Percentiles rank a stretch among this genome's conserved stretches.
Conservation (phyloP, 2,113 vertebrate species). For the Phaethornis superciliosus region DNA sequence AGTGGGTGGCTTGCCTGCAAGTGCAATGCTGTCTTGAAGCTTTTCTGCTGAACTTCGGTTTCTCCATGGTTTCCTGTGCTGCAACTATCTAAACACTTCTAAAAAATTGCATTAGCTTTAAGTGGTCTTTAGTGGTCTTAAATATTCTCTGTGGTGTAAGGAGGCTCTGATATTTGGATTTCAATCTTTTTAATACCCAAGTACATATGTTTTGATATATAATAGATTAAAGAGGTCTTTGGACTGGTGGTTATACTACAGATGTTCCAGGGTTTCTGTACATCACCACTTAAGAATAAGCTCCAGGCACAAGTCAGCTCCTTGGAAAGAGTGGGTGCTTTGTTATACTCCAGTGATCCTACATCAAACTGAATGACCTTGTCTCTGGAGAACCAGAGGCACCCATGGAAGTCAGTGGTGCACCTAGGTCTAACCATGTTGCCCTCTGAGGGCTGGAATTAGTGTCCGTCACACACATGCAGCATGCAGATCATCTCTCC, state of each 20-base stretch:
- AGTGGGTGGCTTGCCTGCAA: slow-evolving; percentile 48
- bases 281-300: neutral
- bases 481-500: neutral
- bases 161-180: neutral
- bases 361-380: neutral
- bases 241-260: neutral
- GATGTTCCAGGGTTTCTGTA: slow-evolving; percentile 25
- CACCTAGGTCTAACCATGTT: neutral
- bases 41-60: slow-evolving; percentile 26
- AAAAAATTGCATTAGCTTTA: neutral
- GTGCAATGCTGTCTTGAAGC: slow-evolving; percentile 27
- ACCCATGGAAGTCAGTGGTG: neutral
- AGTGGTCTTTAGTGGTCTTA: slow-evolving; percentile 6
- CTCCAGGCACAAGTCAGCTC: neutral
- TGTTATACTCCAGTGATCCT: neutral
- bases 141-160: neutral
- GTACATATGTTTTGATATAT: neutral
- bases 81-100: slow-evolving; percentile 1
- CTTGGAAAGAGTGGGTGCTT: neutral
- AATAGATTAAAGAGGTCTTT: slow-evolving; percentile 4
- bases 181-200: neutral
- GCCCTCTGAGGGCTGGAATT: neutral
- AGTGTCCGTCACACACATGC: neutral
- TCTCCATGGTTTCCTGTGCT: slow-evolving; percentile 36
- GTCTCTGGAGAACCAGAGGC: neutral